A percentile compares a stretch with the other conserved stretches of the same genome.
Conservation (phyloP, 37 sponge, comb jelly and placozoan genomes). For the Eunapius fragilis region DNA sequence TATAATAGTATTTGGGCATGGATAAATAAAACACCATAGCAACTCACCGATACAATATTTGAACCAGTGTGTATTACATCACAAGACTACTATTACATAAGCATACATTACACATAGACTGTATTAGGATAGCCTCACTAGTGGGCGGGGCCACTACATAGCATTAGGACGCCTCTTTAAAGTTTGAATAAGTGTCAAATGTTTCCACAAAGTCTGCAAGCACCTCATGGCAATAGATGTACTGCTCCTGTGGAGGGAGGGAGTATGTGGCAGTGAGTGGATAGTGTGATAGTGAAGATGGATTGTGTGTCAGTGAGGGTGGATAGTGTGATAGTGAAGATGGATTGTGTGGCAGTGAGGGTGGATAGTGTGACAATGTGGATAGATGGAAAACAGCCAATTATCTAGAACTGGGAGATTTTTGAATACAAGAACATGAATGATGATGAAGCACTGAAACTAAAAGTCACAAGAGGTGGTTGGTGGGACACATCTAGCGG, state of each 20-base stretch:
- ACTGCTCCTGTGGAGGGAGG: constrained; percentile 50
- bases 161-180: constrained; percentile 25
- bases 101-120: not conserved
- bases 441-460: too few species aligned
- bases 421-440: too few species aligned
- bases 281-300: too few species aligned
- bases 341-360: too few species aligned
- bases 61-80: not conserved
- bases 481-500: too few species aligned
- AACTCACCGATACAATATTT: not conserved
- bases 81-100: not conserved
- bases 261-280: not conserved
- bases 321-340: too few species aligned
- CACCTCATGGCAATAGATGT: constrained; percentile 52
- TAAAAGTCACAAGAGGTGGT: too few species aligned
- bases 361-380: too few species aligned
- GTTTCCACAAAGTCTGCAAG: constrained; percentile 61
- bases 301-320: not conserved
- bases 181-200: constrained; percentile 66
- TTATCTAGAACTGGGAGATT: too few species aligned
- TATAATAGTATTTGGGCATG: not conserved
- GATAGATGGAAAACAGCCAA: too few species aligned
- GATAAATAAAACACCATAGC: not conserved
- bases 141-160: not conserved
- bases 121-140: not conserved